A percentile compares a stretch with the other conserved stretches of the same genome.
Evolutionary conservation across 2,888 invertebrate species (phyloP).

Genomic region (Nasonia oneida): DNA sequence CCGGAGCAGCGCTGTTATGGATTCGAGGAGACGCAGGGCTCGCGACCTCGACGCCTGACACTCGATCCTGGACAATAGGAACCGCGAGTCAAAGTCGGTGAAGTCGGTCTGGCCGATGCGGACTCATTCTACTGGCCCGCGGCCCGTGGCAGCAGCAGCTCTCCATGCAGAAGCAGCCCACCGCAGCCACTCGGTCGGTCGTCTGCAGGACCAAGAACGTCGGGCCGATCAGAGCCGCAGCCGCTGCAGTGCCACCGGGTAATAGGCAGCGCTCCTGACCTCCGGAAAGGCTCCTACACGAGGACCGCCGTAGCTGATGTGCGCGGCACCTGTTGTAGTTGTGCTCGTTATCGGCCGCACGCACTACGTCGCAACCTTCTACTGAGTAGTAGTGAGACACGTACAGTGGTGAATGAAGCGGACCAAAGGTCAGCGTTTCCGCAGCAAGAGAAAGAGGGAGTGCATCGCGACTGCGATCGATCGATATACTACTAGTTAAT

Average conservation of each 20-base stretch:
- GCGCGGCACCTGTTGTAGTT: constrained; percentile 9
- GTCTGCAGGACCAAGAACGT: constrained; percentile 17
- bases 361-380: neutral
- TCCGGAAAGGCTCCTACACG: neutral
- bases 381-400: neutral
- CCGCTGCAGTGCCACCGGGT: neutral
- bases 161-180: constrained; percentile 36
- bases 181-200: constrained; percentile 1
- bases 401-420: neutral
- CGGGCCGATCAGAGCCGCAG: constrained; percentile 7
- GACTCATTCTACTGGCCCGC: constrained; percentile 48
- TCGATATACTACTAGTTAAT: constrained; percentile 13
- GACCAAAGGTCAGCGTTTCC: neutral
- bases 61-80: neutral
- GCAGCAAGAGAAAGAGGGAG: neutral
- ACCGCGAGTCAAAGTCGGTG: neutral
- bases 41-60: neutral
- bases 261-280: constrained; percentile 41
- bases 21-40: neutral
- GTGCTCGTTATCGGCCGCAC: neutral
- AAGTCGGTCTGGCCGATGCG: constrained; percentile 34
- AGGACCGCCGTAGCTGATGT: neutral
- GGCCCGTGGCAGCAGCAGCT: neutral
- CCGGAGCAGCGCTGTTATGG: neutral
- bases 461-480: neutral